Conservation (phyloP, 2,113 vertebrate species). For the Neolamprologus sp. region DNA sequence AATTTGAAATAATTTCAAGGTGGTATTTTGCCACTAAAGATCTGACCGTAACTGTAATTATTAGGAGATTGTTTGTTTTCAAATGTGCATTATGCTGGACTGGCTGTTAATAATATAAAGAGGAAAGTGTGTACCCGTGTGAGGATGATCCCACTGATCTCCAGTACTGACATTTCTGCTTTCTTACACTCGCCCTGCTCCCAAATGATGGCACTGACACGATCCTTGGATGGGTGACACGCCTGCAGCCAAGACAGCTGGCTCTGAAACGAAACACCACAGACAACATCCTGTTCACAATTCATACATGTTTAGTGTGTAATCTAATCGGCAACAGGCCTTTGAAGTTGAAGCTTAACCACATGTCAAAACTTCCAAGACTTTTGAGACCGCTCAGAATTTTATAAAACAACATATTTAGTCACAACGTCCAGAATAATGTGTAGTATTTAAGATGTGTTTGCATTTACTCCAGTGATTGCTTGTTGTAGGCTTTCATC, state of each 20-base stretch:
- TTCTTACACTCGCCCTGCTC: slow-evolving; percentile 97
- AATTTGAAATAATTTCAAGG: background rate
- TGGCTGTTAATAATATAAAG: background rate
- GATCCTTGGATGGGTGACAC: slow-evolving; percentile 87
- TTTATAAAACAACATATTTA: background rate
- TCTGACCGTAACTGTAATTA: background rate
- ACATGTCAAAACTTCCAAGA: background rate
- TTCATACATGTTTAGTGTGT: background rate
- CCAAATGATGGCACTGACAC: slow-evolving; percentile 96
- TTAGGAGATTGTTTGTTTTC: fast-evolving
- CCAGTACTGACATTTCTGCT: slow-evolving; percentile 93
- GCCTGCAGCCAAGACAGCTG: slow-evolving; percentile 94
- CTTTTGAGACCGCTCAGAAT: background rate
- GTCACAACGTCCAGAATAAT: background rate
- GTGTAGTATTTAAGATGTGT: background rate
- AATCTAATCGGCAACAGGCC: background rate
- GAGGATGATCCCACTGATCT: slow-evolving; percentile 97
- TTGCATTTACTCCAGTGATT: slow-evolving; percentile 24
- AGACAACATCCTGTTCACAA: background rate
- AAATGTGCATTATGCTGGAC: background rate
- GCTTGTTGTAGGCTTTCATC: slow-evolving; percentile 87
- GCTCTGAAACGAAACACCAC: slow-evolving; percentile 62
- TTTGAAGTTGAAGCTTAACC: background rate
- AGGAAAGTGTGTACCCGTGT: slow-evolving; percentile 76
- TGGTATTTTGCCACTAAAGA: background rate